Evolutionary conservation across 2,113 vertebrate genomes (phyloP).

Genomic region (Apteryx owenii): DNA sequence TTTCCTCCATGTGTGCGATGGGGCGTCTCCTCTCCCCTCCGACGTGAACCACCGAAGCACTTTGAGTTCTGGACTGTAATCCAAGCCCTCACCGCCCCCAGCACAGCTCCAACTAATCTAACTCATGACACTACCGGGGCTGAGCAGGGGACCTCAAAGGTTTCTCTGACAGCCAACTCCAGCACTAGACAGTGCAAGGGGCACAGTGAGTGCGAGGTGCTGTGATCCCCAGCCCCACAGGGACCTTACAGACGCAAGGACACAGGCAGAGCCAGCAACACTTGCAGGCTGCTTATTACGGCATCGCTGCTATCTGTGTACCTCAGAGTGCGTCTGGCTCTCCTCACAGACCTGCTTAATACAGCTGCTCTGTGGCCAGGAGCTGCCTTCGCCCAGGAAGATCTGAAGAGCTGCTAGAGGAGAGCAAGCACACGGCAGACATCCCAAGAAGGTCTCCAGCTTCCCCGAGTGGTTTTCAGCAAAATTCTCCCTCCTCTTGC

Average conservation of each 20-base stretch:
- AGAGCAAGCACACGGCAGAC: background rate
- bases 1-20: constrained; percentile 63
- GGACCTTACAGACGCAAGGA: background rate
- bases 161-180: constrained; percentile 73
- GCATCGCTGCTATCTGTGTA: background rate
- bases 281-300: background rate
- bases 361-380: background rate
- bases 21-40: constrained; percentile 50
- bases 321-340: background rate
- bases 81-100: constrained; percentile 72
- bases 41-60: constrained; percentile 56
- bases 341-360: background rate
- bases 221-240: background rate
- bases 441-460: constrained; percentile 5
- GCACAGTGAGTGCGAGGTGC: background rate
- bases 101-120: constrained; percentile 73
- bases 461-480: constrained; percentile 5
- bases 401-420: background rate
- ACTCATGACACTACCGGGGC: constrained; percentile 69
- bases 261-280: background rate
- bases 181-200: background rate
- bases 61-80: constrained; percentile 69
- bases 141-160: constrained; percentile 68
- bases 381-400: background rate
- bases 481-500: background rate